phyloP scores from a whole-genome alignment of 1,140 invertebrate genomes.

The Euwallacea fornicatus region DNA sequence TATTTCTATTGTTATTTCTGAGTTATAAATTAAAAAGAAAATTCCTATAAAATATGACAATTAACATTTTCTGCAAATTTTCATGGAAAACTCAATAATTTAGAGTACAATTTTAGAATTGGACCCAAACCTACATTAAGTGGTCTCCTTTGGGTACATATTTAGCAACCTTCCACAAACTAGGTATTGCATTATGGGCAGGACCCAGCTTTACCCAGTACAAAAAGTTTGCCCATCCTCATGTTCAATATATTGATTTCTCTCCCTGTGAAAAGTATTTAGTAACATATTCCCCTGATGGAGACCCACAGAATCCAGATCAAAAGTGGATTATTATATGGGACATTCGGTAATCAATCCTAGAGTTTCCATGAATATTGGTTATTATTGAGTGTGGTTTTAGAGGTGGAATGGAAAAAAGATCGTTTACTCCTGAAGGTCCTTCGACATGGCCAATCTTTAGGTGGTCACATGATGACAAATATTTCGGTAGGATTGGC shows the following conservation, averaged over 20 bases:
- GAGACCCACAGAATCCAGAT: constrained; percentile 64
- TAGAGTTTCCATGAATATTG: too few species aligned
- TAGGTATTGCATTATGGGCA: constrained; percentile 96
- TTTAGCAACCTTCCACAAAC: constrained; percentile 91
- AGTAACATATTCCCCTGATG: constrained; percentile 84
- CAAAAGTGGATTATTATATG: constrained; percentile 84
- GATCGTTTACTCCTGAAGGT: constrained; percentile 85
- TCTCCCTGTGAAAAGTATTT: constrained; percentile 97
- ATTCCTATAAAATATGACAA: not conserved
- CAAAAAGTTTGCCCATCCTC: constrained; percentile 85
- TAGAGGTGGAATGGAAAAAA: constrained; percentile 86
- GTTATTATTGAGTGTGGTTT: constrained; percentile 1
- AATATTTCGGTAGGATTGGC: constrained; percentile 91
- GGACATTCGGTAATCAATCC: constrained; percentile 73
- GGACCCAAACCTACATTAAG: constrained; percentile 93
- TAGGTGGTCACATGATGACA: constrained; percentile 97
- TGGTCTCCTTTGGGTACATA: constrained; percentile 98
- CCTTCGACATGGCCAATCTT: constrained; percentile 89
- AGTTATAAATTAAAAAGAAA: not conserved
- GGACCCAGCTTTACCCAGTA: constrained; percentile 91
- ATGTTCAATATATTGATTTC: constrained; percentile 95
- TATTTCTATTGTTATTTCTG: not conserved
- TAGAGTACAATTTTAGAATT: constrained; percentile 62
- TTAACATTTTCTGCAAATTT: too few species aligned
- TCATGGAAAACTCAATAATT: too few species aligned